phyloP scores from a whole-genome alignment of 1,140 invertebrate species.

The Procambarus clarkii region DNA sequence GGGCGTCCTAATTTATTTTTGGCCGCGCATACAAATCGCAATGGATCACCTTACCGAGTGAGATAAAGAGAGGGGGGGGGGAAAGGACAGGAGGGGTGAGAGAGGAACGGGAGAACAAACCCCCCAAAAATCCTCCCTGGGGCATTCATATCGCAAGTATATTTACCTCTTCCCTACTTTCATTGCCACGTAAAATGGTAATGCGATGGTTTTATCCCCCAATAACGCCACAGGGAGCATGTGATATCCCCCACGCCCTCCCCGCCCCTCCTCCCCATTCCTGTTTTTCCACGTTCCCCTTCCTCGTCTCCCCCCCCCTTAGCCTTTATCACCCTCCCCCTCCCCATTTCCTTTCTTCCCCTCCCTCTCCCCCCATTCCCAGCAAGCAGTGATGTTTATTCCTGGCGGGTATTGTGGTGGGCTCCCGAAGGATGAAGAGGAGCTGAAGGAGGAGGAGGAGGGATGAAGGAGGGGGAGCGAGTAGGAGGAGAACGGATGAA shows the following conservation, averaged over 20 bases:
- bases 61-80: neutral
- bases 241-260: neutral
- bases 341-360: too few relatives aligned
- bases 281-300: neutral
- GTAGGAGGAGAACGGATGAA: too few relatives aligned
- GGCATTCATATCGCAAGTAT: constrained; percentile 24
- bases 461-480: too few relatives aligned
- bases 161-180: constrained; percentile 39
- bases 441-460: neutral
- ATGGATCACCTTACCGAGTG: neutral
- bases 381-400: too few relatives aligned
- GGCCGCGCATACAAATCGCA: constrained; percentile 5
- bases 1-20: constrained; percentile 30
- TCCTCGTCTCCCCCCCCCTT: neutral
- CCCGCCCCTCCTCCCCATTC: neutral
- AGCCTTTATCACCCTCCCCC: neutral
- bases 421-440: neutral
- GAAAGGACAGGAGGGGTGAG: neutral
- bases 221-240: constrained; percentile 28
- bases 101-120: neutral
- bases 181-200: constrained; percentile 38
- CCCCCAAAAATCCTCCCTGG: neutral
- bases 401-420: neutral
- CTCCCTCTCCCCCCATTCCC: too few relatives aligned
- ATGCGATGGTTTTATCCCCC: constrained; percentile 39